Conservation (phyloP, 1,140 invertebrate genomes). For the Meteorus sp. region DNA sequence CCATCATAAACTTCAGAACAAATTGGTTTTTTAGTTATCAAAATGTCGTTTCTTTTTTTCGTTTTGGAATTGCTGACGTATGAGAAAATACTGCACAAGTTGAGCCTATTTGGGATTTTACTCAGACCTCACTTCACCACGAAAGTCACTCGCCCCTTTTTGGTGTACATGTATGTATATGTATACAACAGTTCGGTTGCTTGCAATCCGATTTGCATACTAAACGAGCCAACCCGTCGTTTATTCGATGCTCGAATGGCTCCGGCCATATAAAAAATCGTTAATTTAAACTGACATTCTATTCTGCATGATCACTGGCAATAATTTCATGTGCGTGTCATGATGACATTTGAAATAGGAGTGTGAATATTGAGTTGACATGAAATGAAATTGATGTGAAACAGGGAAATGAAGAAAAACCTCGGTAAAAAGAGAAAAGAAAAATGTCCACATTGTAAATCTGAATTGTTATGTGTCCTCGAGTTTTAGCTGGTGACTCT, state of each 20-base stretch:
- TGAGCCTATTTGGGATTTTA: too few relatives aligned
- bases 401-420: background rate
- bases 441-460: background rate
- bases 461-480: background rate
- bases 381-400: background rate
- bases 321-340: background rate
- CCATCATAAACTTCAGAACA: too few relatives aligned
- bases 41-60: too few relatives aligned
- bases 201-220: constrained; percentile 29
- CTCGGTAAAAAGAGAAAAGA: background rate
- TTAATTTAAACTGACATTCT: constrained; percentile 15
- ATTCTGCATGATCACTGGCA: constrained; percentile 1
- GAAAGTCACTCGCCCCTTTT: too few relatives aligned
- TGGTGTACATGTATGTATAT: too few relatives aligned
- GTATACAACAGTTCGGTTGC: too few relatives aligned
- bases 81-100: too few relatives aligned
- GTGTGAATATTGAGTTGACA: background rate
- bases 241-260: constrained; percentile 16
- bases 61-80: too few relatives aligned
- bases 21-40: too few relatives aligned
- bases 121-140: too few relatives aligned
- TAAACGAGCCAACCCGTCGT: constrained; percentile 27
- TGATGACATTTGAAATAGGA: background rate
- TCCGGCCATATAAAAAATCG: constrained; percentile 15
- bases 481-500: background rate